Conservation (phyloP, 2,888 invertebrate genomes). For the Macrosiphum euphorbiae region DNA sequence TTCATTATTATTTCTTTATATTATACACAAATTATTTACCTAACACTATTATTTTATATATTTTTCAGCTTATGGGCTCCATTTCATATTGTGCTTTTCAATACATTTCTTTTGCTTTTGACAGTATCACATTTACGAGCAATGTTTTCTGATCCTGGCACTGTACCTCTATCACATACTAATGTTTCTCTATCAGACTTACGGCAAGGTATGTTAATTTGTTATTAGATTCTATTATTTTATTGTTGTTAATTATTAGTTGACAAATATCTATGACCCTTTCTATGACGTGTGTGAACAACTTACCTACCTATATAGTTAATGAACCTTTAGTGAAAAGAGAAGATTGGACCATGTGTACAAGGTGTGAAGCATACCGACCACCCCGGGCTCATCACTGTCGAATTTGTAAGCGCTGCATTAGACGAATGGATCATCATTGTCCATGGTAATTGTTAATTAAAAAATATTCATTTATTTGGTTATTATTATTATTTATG, state of each 20-base stretch:
- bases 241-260: conserved; percentile 31
- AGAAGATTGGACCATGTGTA: conserved; percentile 84
- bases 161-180: conserved; percentile 82
- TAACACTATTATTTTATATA: conserved; percentile 18
- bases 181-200: conserved; percentile 86
- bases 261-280: neutral
- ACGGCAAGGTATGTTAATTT: conserved; percentile 73
- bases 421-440: conserved; percentile 87
- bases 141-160: conserved; percentile 90
- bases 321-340: conserved; percentile 67
- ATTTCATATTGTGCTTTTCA: conserved; percentile 84
- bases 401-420: conserved; percentile 86
- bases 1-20: neutral
- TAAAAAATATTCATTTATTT: neutral
- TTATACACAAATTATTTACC: neutral
- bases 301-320: conserved; percentile 43
- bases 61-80: conserved; percentile 83
- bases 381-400: conserved; percentile 91
- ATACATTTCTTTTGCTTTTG: conserved; percentile 81
- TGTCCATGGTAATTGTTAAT: conserved; percentile 78
- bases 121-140: conserved; percentile 85
- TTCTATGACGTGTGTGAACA: neutral
- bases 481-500: conserved; percentile 2
- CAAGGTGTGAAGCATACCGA: conserved; percentile 84
- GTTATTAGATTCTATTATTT: conserved; percentile 1